These are phyloP conservation scores for Piezodorus guildinii DNA, from an alignment of 1,140 invertebrate species.

Conservation along the genomic window DNA sequence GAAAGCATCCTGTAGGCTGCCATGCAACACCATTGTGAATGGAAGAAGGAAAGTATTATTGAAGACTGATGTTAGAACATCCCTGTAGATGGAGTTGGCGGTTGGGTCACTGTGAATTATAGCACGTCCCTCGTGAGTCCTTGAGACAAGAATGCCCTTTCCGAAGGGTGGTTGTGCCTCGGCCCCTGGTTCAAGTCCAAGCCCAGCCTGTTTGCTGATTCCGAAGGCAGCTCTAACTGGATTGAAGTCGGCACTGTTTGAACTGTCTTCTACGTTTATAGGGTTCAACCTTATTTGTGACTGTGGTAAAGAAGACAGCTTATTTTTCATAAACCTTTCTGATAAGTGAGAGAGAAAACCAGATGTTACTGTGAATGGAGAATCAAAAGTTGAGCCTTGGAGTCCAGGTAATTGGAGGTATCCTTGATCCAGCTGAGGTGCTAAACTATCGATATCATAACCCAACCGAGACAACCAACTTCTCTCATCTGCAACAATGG, in stretches of 20 bases:
- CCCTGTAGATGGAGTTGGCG: conserved; percentile 76
- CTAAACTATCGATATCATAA: conserved; percentile 72
- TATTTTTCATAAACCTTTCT: conserved; percentile 57
- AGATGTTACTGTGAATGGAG: conserved; percentile 52
- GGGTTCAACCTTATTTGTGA: conserved; percentile 34
- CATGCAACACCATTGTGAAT: conserved; percentile 79
- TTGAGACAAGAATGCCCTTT: conserved; percentile 77
- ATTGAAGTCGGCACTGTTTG: conserved; percentile 26
- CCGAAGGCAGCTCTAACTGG: conserved; percentile 27
- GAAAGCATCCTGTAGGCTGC: conserved; percentile 79
- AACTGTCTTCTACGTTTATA: conserved; percentile 60
- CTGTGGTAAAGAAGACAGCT: conserved; percentile 34
- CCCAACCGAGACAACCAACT: conserved; percentile 73
- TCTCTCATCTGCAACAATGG: conserved; percentile 54
- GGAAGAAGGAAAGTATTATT: conserved; percentile 80
- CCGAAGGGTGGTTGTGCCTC: conserved; percentile 73
- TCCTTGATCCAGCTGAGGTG: conserved; percentile 63
- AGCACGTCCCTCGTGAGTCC: conserved; percentile 61
- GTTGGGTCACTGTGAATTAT: conserved; percentile 75
- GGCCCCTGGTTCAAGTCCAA: conserved; percentile 22
- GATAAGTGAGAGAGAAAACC: conserved; percentile 66
- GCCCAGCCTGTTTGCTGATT: conserved; percentile 3
- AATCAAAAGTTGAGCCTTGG: conserved; percentile 41
- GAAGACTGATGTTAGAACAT: conserved; percentile 87
- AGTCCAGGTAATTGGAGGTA: conserved; percentile 33